Evolutionary conservation across 2,888 invertebrate genomes (phyloP), one percentile per base, ranked within the genome.

Genomic region (Acanthosoma haemorrhoidale): DNA sequence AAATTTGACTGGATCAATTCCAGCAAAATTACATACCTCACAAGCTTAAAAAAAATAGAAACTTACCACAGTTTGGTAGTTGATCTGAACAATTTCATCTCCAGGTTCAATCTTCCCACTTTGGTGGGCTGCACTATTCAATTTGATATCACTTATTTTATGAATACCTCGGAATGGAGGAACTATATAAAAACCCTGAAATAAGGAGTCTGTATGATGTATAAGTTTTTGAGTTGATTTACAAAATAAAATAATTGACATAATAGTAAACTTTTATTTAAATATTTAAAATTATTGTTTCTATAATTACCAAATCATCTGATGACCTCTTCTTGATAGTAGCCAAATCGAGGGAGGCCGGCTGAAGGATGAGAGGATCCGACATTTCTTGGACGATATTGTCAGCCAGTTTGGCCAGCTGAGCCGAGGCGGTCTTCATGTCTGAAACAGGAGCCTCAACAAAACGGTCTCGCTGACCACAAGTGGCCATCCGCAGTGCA

Each of bases 41-140:
- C 13, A 8, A 41, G 13, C 5, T 41, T 15, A 15, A 8, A 15
- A 41, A 13, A 41, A 8, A 38, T 21, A 13, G 32, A 57, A 36
- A 72, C 76, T 72, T 71, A 76, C 77, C 58, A 85, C 84, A 43
- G 84, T 85, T 76, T 85, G 84, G 75, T 84, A 83, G 78, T 85
- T 84, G 75, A 92, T 92, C 84, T 95, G 94, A 43, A 97, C 90
- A 76, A 98, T 92, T 83, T 98, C 97, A 81, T 98, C 97, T 0
- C 96, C 97, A 76, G 91, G 90, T 81, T 95, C 95, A 77, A 98
- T 90, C 82, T 92, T 93, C 2, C 92, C 92, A 76, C 92, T 92
- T 36, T 91, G 88, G 81, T 96, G 94, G 41, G 96, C 95, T 2
- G 95, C 94, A 63, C 94, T 94, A 77, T 94, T 90, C 80, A 90